A percentile compares a stretch with the other conserved stretches of the same genome.
Evolutionary conservation across 2,888 invertebrate species (phyloP).

Genomic region (Zhuqinia jingwanae): DNA sequence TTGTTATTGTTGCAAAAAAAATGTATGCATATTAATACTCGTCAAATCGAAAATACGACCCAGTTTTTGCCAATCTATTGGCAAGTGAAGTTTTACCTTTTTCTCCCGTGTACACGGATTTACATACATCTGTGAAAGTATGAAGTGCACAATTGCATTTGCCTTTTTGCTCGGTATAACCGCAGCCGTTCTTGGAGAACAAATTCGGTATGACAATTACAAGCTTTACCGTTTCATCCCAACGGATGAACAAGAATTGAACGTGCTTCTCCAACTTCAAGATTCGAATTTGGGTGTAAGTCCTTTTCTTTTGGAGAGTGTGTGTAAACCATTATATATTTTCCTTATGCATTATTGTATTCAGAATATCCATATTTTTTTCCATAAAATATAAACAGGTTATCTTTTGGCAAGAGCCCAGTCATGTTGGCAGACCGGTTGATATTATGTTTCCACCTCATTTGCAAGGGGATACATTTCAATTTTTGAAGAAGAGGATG

Average conservation of each 20-base stretch:
- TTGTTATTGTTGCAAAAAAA: no score
- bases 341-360: constrained; percentile 4
- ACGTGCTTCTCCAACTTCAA: constrained; percentile 80
- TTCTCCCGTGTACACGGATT: no score
- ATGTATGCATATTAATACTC: not conserved
- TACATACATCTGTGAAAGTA: not conserved
- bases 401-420: constrained; percentile 77
- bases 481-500: constrained; percentile 49
- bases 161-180: not conserved
- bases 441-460: constrained; percentile 84
- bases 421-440: constrained; percentile 74
- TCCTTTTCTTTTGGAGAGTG: not conserved
- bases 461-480: constrained; percentile 69
- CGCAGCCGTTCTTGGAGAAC: constrained; percentile 44
- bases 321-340: constrained; percentile 79
- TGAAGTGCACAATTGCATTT: not conserved
- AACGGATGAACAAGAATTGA: constrained; percentile 81
- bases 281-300: constrained; percentile 80
- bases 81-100: not conserved
- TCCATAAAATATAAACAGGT: constrained; percentile 65
- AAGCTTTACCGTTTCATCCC: constrained; percentile 85
- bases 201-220: constrained; percentile 83
- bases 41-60: not conserved
- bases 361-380: not conserved
- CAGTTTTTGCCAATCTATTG: constrained; percentile 37